phyloP scores from a whole-genome alignment of 2,797 vertebrate genomes.

The Gallinago solitaria region DNA sequence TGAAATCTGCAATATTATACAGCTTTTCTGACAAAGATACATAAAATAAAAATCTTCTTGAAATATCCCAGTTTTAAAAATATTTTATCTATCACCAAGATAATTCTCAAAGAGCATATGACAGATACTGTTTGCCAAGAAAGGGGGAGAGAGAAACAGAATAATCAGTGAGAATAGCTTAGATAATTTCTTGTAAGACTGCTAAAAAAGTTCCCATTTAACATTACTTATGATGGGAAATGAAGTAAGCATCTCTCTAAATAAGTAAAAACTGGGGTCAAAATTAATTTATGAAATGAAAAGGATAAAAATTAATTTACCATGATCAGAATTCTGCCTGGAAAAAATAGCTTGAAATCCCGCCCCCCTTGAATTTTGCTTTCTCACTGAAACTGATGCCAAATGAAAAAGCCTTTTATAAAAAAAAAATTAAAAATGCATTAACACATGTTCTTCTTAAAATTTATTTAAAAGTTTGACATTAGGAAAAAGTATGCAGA shows the following conservation, averaged over 20 bases:
- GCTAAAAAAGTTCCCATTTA: not conserved
- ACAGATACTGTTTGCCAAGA: not conserved
- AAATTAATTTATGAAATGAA: not conserved
- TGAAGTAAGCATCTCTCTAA: not conserved
- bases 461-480: not conserved
- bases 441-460: not conserved
- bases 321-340: not conserved
- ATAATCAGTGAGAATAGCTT: not conserved
- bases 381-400: not conserved
- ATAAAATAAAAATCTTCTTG: conserved; percentile 56
- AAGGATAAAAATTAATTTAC: not conserved
- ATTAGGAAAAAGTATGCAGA: not conserved
- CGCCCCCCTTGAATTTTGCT: not conserved
- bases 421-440: not conserved
- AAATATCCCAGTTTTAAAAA: conserved; percentile 57
- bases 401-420: not conserved
- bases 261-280: not conserved
- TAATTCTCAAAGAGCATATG: conserved; percentile 39
- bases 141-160: not conserved
- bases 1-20: conserved; percentile 65
- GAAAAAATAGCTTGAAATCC: not conserved
- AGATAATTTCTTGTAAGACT: conserved; percentile 21
- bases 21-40: conserved; percentile 43
- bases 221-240: not conserved
- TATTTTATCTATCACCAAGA: conserved; percentile 36